phyloP scores from a whole-genome alignment of 2,888 invertebrate species.

The Dicranocentrus wangi region DNA sequence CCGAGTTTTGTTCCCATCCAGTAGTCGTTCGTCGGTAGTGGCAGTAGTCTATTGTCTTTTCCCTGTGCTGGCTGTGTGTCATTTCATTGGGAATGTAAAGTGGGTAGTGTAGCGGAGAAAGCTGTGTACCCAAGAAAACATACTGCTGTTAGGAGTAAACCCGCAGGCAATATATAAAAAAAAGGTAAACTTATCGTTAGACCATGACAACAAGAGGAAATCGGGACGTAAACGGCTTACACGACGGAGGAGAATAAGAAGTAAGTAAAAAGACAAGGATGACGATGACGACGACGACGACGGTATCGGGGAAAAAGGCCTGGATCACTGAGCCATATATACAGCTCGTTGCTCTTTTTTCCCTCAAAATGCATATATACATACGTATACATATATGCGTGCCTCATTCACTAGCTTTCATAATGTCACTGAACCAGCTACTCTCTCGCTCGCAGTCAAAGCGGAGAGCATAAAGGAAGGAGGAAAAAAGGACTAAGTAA shows the following conservation, averaged over 20 bases:
- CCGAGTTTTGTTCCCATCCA: too few species aligned
- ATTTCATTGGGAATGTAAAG: too few species aligned
- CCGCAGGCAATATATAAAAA: not conserved
- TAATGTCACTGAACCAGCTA: not conserved
- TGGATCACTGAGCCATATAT: slow-evolving; percentile 28
- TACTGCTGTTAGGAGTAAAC: too few species aligned
- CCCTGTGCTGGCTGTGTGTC: too few species aligned
- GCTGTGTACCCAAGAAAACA: too few species aligned
- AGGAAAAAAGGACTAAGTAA: slow-evolving; percentile 33
- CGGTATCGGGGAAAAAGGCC: slow-evolving; percentile 26
- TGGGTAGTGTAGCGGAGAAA: too few species aligned
- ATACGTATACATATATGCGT: not conserved
- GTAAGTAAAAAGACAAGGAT: slow-evolving; percentile 27
- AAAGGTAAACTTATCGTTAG: slow-evolving; percentile 44
- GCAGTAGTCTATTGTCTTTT: too few species aligned
- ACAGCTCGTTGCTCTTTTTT: slow-evolving; percentile 2
- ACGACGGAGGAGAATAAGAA: slow-evolving; percentile 21
- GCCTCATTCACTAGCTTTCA: too few species aligned
- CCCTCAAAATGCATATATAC: slow-evolving; percentile 2
- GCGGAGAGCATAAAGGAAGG: slow-evolving; percentile 7
- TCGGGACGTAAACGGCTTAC: slow-evolving; percentile 40
- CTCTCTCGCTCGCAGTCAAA: slow-evolving; percentile 21
- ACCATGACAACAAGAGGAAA: slow-evolving; percentile 26
- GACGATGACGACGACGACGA: slow-evolving; percentile 13
- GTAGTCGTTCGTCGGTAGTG: too few species aligned